Conservation (phyloP, 2,113 vertebrate genomes). For the Cyanistes caeruleus region DNA sequence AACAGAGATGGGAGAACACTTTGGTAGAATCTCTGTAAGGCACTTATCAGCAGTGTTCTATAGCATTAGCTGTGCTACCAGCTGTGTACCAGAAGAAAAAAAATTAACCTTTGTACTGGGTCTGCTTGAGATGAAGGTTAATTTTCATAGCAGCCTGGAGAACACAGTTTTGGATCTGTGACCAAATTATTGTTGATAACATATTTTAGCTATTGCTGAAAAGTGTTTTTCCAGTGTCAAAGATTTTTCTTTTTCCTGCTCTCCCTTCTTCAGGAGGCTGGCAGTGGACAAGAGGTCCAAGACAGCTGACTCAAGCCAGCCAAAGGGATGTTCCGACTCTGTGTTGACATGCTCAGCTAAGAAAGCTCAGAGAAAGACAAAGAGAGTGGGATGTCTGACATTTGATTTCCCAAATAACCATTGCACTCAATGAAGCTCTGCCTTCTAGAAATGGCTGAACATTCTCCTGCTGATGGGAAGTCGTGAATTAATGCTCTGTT, state of each 20-base stretch:
- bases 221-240: not conserved
- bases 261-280: not conserved
- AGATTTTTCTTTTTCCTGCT: not conserved
- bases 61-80: not conserved
- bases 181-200: not conserved
- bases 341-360: not conserved
- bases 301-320: not conserved
- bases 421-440: not conserved
- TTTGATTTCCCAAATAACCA: not conserved
- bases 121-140: not conserved
- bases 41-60: not conserved
- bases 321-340: not conserved
- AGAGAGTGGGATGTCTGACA: not conserved
- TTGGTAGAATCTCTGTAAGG: not conserved
- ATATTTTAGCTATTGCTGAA: not conserved
- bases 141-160: not conserved
- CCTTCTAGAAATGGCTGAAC: not conserved
- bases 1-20: not conserved
- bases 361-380: not conserved
- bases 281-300: fast-evolving
- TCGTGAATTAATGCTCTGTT: not conserved
- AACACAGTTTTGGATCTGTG: not conserved
- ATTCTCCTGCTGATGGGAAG: not conserved
- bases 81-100: not conserved
- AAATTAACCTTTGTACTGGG: not conserved